A percentile compares a stretch with the other conserved stretches of the same genome.
Evolutionary conservation across 1,140 invertebrate species (phyloP).

Genomic region (Drosophila ambigua): DNA sequence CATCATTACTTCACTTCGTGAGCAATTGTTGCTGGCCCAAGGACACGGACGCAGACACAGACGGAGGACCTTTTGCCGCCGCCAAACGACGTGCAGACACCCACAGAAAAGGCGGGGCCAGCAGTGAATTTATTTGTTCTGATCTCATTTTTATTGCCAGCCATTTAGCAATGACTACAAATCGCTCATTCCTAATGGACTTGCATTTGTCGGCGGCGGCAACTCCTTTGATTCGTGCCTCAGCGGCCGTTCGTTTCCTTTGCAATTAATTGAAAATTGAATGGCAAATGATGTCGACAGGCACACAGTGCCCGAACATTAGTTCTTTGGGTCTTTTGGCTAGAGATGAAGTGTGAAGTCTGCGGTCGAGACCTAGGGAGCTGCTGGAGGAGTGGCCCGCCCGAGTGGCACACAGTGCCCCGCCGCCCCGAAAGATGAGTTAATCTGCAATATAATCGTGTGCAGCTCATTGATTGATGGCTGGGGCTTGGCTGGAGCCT

Average conservation of each 20-base stretch:
- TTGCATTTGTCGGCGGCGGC: conserved; percentile 32
- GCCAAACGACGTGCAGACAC: conserved; percentile 21
- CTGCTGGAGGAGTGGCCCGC: too few relatives aligned
- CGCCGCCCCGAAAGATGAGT: too few relatives aligned
- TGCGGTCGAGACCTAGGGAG: neutral
- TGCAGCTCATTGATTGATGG: neutral
- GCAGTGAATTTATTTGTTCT: conserved; percentile 52
- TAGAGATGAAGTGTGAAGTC: neutral
- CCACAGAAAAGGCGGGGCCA: neutral
- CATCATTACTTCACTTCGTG: conserved; percentile 63
- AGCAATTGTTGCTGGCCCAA: conserved; percentile 58
- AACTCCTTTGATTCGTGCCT: too few relatives aligned
- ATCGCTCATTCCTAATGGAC: conserved; percentile 67
- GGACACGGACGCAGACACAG: conserved; percentile 23
- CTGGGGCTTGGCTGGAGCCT: neutral
- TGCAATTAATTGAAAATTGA: conserved; percentile 39
- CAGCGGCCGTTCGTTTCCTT: too few relatives aligned
- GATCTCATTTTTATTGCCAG: conserved; percentile 64
- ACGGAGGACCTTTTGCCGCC: neutral
- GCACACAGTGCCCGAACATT: neutral
- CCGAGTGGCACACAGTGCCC: too few relatives aligned
- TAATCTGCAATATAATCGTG: too few relatives aligned
- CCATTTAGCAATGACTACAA: conserved; percentile 65
- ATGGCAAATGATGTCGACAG: conserved; percentile 28
- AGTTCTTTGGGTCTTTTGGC: too few relatives aligned